These are phyloP conservation scores for Bubalus kerabau DNA, from an alignment of 2,113 vertebrate genomes.

Conservation along the genomic window DNA sequence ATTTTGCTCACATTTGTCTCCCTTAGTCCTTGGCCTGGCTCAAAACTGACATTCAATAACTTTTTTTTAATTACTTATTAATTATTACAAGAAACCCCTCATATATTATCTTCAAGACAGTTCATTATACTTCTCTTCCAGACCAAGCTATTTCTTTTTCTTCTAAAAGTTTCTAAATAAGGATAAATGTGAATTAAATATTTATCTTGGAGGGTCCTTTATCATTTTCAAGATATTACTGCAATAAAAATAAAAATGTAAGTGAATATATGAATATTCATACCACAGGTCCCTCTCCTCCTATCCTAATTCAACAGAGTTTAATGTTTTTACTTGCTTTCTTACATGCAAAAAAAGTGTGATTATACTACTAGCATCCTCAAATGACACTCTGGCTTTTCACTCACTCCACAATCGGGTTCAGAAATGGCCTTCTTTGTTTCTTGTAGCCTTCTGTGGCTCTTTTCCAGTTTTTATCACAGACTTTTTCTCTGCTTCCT, in stretches of 20 bases:
- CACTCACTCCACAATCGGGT: conserved; percentile 21
- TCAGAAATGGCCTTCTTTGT: conserved; percentile 64
- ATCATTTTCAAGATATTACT: conserved; percentile 51
- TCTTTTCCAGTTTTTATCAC: conserved; percentile 62
- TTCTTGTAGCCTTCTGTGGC: conserved; percentile 45
- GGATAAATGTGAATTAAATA: neutral
- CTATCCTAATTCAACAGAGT: neutral
- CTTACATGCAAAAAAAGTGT: conserved; percentile 16
- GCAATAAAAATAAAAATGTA: conserved; percentile 47
- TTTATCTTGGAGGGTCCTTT: neutral
- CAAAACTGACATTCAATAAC: neutral
- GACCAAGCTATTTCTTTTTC: neutral
- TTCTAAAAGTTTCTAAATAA: conserved; percentile 46
- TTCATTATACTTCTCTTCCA: neutral
- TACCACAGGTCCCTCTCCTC: neutral
- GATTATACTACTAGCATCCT: conserved; percentile 46
- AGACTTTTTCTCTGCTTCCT: conserved; percentile 67
- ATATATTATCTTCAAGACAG: conserved; percentile 5
- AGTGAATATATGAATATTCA: conserved; percentile 26
- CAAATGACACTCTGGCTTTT: conserved; percentile 55
- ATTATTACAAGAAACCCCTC: neutral
- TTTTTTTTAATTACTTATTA: neutral
- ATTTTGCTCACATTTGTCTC: neutral
- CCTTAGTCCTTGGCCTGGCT: neutral
- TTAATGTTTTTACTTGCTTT: neutral